Percentiles rank a stretch among this genome's conserved stretches.
These are phyloP conservation scores for Plecotus auritus DNA, from an alignment of 2,113 vertebrate genomes.

Conservation along the genomic window DNA sequence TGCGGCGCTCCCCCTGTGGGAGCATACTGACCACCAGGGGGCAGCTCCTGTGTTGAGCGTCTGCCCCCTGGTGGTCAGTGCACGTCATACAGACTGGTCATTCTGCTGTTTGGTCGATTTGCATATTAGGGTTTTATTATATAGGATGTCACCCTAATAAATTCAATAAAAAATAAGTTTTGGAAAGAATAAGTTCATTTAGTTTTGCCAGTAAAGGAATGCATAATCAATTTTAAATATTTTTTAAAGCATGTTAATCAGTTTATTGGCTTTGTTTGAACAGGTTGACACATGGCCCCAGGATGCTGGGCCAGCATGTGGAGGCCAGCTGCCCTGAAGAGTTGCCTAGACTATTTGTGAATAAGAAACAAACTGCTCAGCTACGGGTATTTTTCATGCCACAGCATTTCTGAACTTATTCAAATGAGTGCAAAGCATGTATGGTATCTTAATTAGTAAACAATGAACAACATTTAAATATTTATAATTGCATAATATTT, in stretches of 20 bases:
- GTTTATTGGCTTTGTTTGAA: neutral
- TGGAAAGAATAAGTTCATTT: neutral
- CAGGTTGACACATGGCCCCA: no score
- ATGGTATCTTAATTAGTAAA: neutral
- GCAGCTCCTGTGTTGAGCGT: no score
- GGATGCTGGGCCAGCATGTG: rapidly evolving
- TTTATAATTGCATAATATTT: neutral
- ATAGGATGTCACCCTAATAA: no score
- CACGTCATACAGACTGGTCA: no score
- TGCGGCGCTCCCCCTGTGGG: no score
- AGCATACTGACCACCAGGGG: no score
- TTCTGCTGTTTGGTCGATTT: no score
- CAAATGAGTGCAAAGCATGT: neutral
- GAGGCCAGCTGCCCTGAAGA: rapidly evolving
- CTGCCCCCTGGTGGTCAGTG: no score
- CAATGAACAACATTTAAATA: neutral
- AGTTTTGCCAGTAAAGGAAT: neutral
- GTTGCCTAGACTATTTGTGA: neutral
- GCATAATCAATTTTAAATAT: neutral
- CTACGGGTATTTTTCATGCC: neutral
- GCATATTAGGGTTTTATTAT: no score
- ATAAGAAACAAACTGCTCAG: neutral
- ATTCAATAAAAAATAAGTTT: no score
- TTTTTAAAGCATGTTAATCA: neutral
- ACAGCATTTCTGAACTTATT: neutral